Percentiles rank a stretch among this genome's conserved stretches.
Evolutionary conservation across 2,888 invertebrate genomes (phyloP).

Genomic region (Beris chalybata): DNA sequence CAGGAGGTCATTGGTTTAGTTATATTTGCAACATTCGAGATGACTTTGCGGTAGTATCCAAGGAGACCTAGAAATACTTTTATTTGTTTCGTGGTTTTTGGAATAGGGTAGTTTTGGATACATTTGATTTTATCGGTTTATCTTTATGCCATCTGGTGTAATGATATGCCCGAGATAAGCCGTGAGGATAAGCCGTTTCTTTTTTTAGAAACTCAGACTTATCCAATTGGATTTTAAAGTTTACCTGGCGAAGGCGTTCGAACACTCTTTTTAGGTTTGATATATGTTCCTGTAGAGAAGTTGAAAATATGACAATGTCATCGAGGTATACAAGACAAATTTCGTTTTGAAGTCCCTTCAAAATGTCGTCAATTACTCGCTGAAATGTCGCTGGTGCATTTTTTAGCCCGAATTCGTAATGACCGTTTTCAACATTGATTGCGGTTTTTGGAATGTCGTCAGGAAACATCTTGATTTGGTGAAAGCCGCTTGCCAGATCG

Average conservation of each 20-base stretch:
- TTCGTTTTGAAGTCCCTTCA: not conserved
- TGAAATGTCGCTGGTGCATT: not conserved
- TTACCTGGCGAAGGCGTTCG: not conserved
- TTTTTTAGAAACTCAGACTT: constrained; percentile 1
- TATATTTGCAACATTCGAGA: constrained; percentile 39
- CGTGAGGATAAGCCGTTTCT: constrained; percentile 45
- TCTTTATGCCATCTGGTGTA: constrained; percentile 46
- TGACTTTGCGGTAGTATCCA: constrained; percentile 41
- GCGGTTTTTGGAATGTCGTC: constrained; percentile 40
- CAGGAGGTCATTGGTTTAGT: constrained; percentile 39
- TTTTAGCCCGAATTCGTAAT: constrained; percentile 36
- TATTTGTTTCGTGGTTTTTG: constrained; percentile 5
- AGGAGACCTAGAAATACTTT: constrained; percentile 43
- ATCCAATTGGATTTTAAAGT: not conserved
- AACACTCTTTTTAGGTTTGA: not conserved
- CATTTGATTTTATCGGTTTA: constrained; percentile 46
- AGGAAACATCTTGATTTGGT: constrained; percentile 45
- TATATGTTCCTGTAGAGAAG: not conserved
- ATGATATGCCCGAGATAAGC: constrained; percentile 48
- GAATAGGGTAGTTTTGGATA: constrained; percentile 36
- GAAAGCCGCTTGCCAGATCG: constrained; percentile 46
- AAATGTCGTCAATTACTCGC: not conserved
- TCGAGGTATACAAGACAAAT: not conserved
- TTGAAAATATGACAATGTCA: no score
- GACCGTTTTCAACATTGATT: constrained; percentile 39